Base-by-base conservation (phyloP, 2,797 vertebrate genomes). In the Coranthus polyacanthus region DNA sequence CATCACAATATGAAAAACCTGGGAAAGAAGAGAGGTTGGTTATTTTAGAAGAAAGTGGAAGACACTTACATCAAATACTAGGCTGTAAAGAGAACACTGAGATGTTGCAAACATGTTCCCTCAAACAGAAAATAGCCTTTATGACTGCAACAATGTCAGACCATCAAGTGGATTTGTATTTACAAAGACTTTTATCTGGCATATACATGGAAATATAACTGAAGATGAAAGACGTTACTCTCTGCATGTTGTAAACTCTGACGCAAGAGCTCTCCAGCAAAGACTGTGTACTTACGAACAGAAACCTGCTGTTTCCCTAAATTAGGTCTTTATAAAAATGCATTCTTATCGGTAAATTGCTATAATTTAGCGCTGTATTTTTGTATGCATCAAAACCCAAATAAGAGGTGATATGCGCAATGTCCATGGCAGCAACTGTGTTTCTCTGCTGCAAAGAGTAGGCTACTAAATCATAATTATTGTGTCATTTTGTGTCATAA, bases 21-120 rank as follows among this genome's bases (percentile, higher is more conserved):
- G n/a, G 52, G 62, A 68, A 41, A 68, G 42, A 69, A 36, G 37
- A 62, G 36, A 68, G 22, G 43, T n/a, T 72, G 15, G 81, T 85
- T 82, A 75, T 65, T 78, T 69, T 36, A 75, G 65, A 82, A 68
- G n/a, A 82, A 78, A 83, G 75, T 57, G 42, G 44, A 61, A 44
- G 17, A 49, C 43, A 44, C n/a, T n/a, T n/a, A n/a, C 51, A 71
- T 78, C 54, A 60, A 74, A 45, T 60, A n/a, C 12, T 53, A 58
- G 44, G 57, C 57, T 17, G 69, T 5, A n/a, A 46, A 49, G 59
- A 42, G 55, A 62, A 72, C 57, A 34, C 44, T 10, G 38, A 65
- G 51, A 70, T 26, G 3, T n/a, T n/a, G n/a, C n/a, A n/a, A n/a
- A 6, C 24, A 26, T 6, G 6, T 26, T 26, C 6, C 24, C 24